A percentile compares a stretch with the other conserved stretches of the same genome.
Conservation (phyloP, 2,888 invertebrate genomes). For the Atrina japonica region DNA sequence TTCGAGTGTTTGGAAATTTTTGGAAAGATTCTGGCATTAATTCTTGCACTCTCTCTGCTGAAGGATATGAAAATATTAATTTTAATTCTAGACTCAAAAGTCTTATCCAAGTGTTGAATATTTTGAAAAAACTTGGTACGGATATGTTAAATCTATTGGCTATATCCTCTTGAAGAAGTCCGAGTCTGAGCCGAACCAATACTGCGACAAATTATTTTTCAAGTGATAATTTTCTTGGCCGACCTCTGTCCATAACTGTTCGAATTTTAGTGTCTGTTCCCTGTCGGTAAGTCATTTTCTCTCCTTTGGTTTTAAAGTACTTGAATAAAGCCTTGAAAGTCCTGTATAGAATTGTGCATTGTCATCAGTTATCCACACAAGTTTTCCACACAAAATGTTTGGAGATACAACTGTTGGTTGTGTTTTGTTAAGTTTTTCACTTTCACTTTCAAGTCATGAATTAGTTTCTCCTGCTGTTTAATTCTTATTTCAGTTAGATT, state of each 20-base stretch:
- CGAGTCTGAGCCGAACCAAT: slow-evolving; percentile 14
- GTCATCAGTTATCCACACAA: neutral
- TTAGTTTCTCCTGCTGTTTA: slow-evolving; percentile 18
- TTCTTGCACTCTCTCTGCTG: slow-evolving; percentile 1
- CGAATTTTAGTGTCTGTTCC: slow-evolving; percentile 5
- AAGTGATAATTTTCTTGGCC: slow-evolving; percentile 2
- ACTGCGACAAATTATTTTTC: slow-evolving; percentile 27
- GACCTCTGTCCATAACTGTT: neutral
- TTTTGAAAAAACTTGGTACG: slow-evolving; percentile 18
- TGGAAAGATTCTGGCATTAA: slow-evolving; percentile 9
- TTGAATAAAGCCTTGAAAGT: slow-evolving; percentile 19
- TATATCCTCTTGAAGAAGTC: slow-evolving; percentile 25
- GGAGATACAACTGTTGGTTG: slow-evolving; percentile 1
- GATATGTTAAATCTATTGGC: slow-evolving; percentile 12
- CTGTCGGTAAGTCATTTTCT: slow-evolving; percentile 18
- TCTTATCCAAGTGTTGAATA: slow-evolving; percentile 25
- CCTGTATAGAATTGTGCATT: slow-evolving; percentile 17
- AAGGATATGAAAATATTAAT: slow-evolving; percentile 16
- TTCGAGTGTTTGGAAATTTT: slow-evolving; percentile 14
- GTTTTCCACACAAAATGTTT: slow-evolving; percentile 23
- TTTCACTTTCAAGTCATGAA: slow-evolving; percentile 9
- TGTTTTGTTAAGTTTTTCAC: slow-evolving; percentile 13
- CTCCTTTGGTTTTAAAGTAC: slow-evolving; percentile 10
- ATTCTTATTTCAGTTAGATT: neutral
- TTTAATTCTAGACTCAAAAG: slow-evolving; percentile 19